Conservation (phyloP, 2,113 vertebrate genomes). For the Lamprologus sp. region DNA sequence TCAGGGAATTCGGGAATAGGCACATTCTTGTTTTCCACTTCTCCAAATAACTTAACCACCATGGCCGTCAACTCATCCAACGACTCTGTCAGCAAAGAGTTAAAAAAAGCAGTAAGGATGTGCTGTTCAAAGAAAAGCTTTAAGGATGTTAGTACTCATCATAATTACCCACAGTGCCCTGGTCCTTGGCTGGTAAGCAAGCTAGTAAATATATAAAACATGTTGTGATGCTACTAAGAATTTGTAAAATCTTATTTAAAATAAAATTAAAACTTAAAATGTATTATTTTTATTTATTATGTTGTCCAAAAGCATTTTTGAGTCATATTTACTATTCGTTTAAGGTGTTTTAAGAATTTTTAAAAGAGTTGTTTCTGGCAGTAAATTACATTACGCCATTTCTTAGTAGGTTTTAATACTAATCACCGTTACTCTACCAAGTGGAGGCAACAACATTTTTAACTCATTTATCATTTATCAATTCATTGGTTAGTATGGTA, state of each 20-base stretch:
- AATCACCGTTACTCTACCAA: background rate
- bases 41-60: conserved; percentile 89
- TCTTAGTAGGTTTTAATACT: background rate
- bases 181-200: background rate
- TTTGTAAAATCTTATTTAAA: background rate
- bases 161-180: background rate
- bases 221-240: background rate
- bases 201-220: background rate
- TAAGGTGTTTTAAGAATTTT: background rate
- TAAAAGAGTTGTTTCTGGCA: background rate
- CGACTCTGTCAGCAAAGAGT: conserved; percentile 72
- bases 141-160: too few relatives aligned
- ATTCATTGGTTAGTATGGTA: background rate
- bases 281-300: background rate
- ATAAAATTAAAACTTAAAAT: background rate
- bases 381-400: background rate
- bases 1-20: conserved; percentile 92
- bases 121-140: too few relatives aligned
- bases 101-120: background rate
- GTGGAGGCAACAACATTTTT: background rate
- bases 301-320: background rate
- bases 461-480: background rate
- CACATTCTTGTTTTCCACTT: conserved; percentile 95
- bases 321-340: background rate
- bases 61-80: conserved; percentile 87